These are phyloP conservation scores for Acipenser oxyrinchus DNA, from an alignment of 2,797 vertebrate species.

Conservation along the genomic window DNA sequence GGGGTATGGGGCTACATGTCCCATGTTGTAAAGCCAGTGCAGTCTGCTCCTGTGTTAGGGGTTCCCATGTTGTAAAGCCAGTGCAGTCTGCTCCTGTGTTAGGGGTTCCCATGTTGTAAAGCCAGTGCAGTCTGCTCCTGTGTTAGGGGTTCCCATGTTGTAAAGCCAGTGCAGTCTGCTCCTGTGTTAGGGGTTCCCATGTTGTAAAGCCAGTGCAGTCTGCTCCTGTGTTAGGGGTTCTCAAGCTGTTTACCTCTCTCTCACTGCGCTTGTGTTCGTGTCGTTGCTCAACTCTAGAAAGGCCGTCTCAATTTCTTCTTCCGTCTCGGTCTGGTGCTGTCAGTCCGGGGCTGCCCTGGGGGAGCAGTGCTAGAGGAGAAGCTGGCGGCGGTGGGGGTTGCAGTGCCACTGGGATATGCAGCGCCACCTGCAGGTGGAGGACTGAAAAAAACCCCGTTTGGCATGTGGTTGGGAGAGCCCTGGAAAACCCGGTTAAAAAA, in stretches of 20 bases:
- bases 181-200: too few species aligned
- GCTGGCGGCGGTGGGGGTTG: conserved; percentile 40
- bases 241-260: not conserved
- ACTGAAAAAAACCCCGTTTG: conserved; percentile 73
- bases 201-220: too few species aligned
- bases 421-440: conserved; percentile 28
- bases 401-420: conserved; percentile 48
- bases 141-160: too few species aligned
- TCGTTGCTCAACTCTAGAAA: conserved; percentile 72
- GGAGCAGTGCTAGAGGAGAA: conserved; percentile 49
- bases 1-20: too few species aligned
- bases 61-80: too few species aligned
- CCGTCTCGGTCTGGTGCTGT: conserved; percentile 54
- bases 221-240: not conserved
- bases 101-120: not conserved
- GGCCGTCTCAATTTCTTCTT: conserved; percentile 85
- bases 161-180: too few species aligned
- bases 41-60: too few species aligned
- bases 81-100: too few species aligned
- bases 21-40: too few species aligned
- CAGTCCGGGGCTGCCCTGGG: conserved; percentile 48
- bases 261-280: not conserved
- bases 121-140: too few species aligned
- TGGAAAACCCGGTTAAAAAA: conserved; percentile 82
- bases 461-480: conserved; percentile 62